Evolutionary conservation across 2,888 invertebrate genomes (phyloP).

Genomic region (Callyntrura guangdongensis): DNA sequence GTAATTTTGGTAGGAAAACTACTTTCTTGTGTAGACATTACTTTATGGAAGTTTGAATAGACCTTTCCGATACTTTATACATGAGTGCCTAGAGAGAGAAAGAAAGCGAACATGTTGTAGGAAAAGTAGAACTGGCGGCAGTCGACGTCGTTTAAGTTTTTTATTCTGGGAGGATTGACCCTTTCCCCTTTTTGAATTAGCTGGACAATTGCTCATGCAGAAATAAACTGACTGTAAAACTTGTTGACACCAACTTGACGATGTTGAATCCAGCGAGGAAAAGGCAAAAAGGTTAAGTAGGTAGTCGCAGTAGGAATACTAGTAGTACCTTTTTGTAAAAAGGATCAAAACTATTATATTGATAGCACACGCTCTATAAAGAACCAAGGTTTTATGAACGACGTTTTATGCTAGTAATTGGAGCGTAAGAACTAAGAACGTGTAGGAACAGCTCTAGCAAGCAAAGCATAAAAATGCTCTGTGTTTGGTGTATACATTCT

Average conservation of each 20-base stretch:
- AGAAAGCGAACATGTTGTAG: neutral
- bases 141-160: neutral
- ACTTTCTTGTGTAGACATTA: neutral
- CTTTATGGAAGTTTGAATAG: neutral
- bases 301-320: neutral
- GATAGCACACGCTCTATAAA: too few species aligned
- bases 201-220: conserved; percentile 59
- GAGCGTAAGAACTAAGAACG: too few species aligned
- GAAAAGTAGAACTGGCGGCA: neutral
- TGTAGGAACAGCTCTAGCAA: too few species aligned
- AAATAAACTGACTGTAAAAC: conserved; percentile 53
- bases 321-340: neutral
- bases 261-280: neutral
- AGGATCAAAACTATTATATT: too few species aligned
- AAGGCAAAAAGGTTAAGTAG: neutral
- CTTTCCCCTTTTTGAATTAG: conserved; percentile 27
- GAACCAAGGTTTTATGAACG: too few species aligned
- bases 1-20: neutral
- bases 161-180: conserved; percentile 39
- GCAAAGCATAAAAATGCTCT: too few species aligned
- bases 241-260: conserved; percentile 43
- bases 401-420: too few species aligned
- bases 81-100: neutral
- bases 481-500: too few species aligned
- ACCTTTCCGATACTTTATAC: neutral